Evolutionary conservation across 2,797 vertebrate genomes (phyloP), one percentile per base, ranked within the genome.

Genomic region (Sebastes baramenuke): DNA sequence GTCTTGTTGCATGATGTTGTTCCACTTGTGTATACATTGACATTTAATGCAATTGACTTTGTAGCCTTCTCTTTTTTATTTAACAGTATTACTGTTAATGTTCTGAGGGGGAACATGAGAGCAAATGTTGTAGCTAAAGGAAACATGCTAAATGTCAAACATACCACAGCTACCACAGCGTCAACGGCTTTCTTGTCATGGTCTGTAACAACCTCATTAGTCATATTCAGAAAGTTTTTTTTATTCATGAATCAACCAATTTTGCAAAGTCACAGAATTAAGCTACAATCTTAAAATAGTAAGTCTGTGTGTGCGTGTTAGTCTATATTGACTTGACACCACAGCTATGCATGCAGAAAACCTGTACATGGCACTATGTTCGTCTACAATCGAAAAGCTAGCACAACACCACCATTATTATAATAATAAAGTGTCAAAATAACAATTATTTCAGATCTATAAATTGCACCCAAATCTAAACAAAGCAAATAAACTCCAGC

Each of bases 321-420:
- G 20, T 76, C 46, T 79, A 70, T 56, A 79, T 42, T 76, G 66
- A 61, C 42, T 56, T 70, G 20, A 89, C 83, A 80, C 34, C 62
- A 86, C 77, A 78, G 22, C 38, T 54, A 36, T 62, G 64, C 89
- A 93, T 91, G 89, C 90, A 90, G 36, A 72, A 38, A 82, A 25
- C n/a, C n/a, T 86, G 70, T 79, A 89, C 73, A 77, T 32, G 71
- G 82, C 75, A 81, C 75, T 70, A 36, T 79, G 64, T 69, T 74
- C 3, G 32, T 70, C 27, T 69, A 87, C 67, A 56, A 2, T 65
- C 2, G 1, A 64, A 73, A 70, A 72, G 5, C 14, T 22, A 75
- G 16, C 61, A 83, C 81, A 83, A 36, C 66, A 72, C 7, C 34
- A 60, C 36, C 60, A 55, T 55, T 1, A 6, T 30, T 25, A 64